Conservation (phyloP, 2,888 invertebrate species). For the Cordilura impudica region DNA sequence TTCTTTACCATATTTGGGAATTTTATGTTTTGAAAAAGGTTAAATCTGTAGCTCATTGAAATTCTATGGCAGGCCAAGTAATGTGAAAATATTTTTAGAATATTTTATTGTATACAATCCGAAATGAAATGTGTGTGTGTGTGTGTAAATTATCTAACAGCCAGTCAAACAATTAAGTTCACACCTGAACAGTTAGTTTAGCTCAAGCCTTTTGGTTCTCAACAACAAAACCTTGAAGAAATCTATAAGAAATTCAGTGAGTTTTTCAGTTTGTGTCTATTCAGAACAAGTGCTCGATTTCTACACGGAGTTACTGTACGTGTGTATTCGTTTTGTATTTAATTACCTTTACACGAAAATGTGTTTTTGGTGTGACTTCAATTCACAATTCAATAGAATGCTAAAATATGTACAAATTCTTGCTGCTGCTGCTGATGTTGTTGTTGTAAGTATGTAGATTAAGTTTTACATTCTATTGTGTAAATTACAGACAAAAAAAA, state of each 20-base stretch:
- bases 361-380: slow-evolving; percentile 28
- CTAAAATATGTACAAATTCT: background rate
- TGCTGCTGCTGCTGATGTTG: background rate
- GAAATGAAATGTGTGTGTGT: background rate
- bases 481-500: background rate
- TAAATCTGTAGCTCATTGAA: slow-evolving; percentile 29
- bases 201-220: too few relatives aligned
- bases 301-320: background rate
- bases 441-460: background rate
- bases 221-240: too few relatives aligned
- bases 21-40: slow-evolving; percentile 7
- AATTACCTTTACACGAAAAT: slow-evolving; percentile 50
- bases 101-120: slow-evolving; percentile 11
- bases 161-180: too few relatives aligned
- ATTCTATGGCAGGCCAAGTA: slow-evolving; percentile 34
- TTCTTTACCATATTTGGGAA: slow-evolving; percentile 40
- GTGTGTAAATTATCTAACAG: background rate
- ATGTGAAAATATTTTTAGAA: slow-evolving; percentile 15
- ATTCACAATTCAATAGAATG: slow-evolving; percentile 33
- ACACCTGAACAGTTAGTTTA: too few relatives aligned
- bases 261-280: too few relatives aligned
- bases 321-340: slow-evolving; percentile 42
- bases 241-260: too few relatives aligned
- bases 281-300: too few relatives aligned
- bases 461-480: background rate